Conservation (phyloP, 2,113 vertebrate species). For the Cranoglanis bouderius region DNA sequence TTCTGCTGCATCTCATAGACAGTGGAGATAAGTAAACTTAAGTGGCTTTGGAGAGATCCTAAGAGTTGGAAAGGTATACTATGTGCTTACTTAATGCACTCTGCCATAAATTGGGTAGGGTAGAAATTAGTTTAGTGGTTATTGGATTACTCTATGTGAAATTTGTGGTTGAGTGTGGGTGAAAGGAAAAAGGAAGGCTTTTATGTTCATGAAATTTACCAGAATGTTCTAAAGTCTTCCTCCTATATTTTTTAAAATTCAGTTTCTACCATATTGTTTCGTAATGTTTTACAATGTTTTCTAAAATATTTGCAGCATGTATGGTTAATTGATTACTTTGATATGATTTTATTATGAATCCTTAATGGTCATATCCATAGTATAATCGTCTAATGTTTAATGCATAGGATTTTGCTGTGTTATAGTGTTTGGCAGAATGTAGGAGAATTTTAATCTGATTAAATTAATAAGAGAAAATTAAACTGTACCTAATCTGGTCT, state of each 20-base stretch:
- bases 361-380: background rate
- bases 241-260: background rate
- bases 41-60: conserved; percentile 56
- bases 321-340: background rate
- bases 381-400: background rate
- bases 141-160: background rate
- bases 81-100: background rate
- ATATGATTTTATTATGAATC: background rate
- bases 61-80: background rate
- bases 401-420: background rate
- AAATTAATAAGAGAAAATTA: background rate
- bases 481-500: background rate
- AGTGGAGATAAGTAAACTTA: conserved; percentile 50
- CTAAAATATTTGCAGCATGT: background rate
- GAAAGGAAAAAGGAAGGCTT: background rate
- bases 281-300: background rate
- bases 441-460: background rate
- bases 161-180: background rate
- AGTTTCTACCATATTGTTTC: background rate
- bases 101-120: background rate
- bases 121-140: conserved; percentile 19
- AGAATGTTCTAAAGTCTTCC: background rate
- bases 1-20: conserved; percentile 47
- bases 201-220: background rate
- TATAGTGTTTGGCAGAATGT: background rate